Evolutionary conservation across 2,888 invertebrate species (phyloP).

Genomic region (Synergus itoensis): DNA sequence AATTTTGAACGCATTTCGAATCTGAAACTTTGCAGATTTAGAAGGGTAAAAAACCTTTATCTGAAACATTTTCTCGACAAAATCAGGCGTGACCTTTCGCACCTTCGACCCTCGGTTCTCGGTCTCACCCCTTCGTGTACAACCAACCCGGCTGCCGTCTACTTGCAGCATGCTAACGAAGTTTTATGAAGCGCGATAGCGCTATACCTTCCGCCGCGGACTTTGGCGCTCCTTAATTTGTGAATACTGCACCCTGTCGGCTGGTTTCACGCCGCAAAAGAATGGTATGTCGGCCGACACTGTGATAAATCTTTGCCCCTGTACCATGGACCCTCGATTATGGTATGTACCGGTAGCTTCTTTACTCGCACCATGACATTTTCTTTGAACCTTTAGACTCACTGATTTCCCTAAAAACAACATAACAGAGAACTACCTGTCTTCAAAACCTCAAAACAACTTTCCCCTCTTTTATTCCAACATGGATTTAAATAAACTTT

Average conservation of each 20-base stretch:
- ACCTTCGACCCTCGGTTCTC: slow-evolving; percentile 30
- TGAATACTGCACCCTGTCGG: slow-evolving; percentile 70
- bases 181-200: slow-evolving; percentile 76
- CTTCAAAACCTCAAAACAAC: background rate
- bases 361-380: slow-evolving; percentile 48
- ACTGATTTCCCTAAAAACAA: slow-evolving; percentile 14
- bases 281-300: slow-evolving; percentile 74
- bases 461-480: background rate
- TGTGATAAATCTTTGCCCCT: slow-evolving; percentile 69
- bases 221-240: slow-evolving; percentile 76
- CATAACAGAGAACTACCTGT: background rate
- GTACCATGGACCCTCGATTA: slow-evolving; percentile 58
- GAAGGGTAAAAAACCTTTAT: background rate
- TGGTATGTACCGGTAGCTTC: slow-evolving; percentile 60
- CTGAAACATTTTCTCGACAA: background rate
- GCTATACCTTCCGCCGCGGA: slow-evolving; percentile 68
- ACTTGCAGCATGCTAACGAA: slow-evolving; percentile 68
- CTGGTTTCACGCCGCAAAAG: slow-evolving; percentile 68
- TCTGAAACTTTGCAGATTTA: background rate
- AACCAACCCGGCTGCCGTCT: slow-evolving; percentile 48
- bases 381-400: slow-evolving; percentile 29
- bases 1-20: background rate
- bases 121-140: slow-evolving; percentile 37
- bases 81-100: slow-evolving; percentile 26
- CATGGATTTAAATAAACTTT: background rate